Evolutionary conservation across 2,113 vertebrate genomes (phyloP).

Genomic region (Fukomys damarensis): DNA sequence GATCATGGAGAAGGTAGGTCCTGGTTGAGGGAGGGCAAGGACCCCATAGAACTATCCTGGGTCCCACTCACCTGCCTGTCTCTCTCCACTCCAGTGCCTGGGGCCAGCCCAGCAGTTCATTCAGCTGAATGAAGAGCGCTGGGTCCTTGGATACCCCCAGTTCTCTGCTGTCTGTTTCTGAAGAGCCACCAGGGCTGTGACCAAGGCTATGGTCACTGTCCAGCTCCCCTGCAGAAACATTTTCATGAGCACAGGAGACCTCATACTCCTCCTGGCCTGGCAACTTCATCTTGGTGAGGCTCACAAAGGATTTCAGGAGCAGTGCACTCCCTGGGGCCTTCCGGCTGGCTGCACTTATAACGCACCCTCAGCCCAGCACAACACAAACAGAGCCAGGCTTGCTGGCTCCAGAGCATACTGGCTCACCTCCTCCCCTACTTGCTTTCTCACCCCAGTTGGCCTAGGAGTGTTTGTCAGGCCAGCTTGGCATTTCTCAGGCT

Average conservation of each 20-base stretch:
- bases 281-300: slow-evolving; percentile 64
- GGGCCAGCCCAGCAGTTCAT: slow-evolving; percentile 84
- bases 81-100: slow-evolving; percentile 85
- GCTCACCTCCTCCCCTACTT: not conserved
- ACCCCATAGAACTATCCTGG: not conserved
- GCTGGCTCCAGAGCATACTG: slow-evolving; percentile 53
- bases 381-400: slow-evolving; percentile 40
- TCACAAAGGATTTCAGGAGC: not conserved
- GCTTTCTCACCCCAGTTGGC: not conserved
- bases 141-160: not conserved
- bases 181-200: not conserved
- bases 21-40: not conserved
- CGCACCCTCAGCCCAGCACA: not conserved
- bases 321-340: not conserved
- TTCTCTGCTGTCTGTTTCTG: slow-evolving; percentile 33
- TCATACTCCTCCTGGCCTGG: slow-evolving; percentile 67
- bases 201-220: not conserved
- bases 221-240: slow-evolving; percentile 19
- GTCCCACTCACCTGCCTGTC: slow-evolving; percentile 85
- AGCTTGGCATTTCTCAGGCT: not conserved
- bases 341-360: slow-evolving; percentile 67
- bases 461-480: slow-evolving; percentile 2
- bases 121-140: slow-evolving; percentile 88
- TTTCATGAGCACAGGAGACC: slow-evolving; percentile 27
- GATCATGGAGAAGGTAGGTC: not conserved